Evolutionary conservation across 2,113 vertebrate genomes (phyloP), one percentile per base, ranked within the genome.

Genomic region (Heteronetta atricapilla): DNA sequence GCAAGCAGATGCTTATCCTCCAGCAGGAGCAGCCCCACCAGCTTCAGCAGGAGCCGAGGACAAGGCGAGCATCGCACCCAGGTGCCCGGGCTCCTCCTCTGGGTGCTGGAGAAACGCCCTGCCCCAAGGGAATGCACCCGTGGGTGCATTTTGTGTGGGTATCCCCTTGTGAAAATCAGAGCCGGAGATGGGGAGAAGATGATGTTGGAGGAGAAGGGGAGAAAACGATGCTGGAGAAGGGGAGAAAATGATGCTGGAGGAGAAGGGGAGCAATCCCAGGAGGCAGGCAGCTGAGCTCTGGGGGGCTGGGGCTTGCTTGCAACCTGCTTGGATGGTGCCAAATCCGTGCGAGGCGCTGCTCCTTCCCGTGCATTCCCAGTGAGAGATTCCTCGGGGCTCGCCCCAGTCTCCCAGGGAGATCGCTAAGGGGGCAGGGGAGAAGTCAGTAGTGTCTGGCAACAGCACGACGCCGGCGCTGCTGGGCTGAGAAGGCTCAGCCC

Each of bases 51-150:
- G 38, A n/a, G 3, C 31, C 1, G 52, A 60, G 40, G 66, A 52
- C 3, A 1, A 40, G 38, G 28, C 19, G 10, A 1, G 18, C 26
- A 11, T 44, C 18, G 0, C 11, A n/a, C 28, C 44, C 89, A 73
- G 64, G 40, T 11, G 1, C 3, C 80, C 40, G 3, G 73, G 70
- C 3, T 36, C 18, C 59, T 85, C 38, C 70, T 29, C 46, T 8
- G 64, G 9, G 22, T 2, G 1, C 64, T 50, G 11, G 1, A 31
- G 44, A 72, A 44, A 38, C 3, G 4, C 10, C 48, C 42, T 68
- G 17, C 4, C 33, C 42, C 42, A 19, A 1, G 5, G 29, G 5
- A 18, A 26, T 64, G 38, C 62, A 64, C 38, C 62, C 62, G 29
- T 12, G 38, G 62, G 62, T 9, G 38, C 36, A 11, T 25, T 64